Evolutionary conservation across 2,888 invertebrate genomes (phyloP), one percentile per base, ranked within the genome.

Genomic region (Eristalis tenax): DNA sequence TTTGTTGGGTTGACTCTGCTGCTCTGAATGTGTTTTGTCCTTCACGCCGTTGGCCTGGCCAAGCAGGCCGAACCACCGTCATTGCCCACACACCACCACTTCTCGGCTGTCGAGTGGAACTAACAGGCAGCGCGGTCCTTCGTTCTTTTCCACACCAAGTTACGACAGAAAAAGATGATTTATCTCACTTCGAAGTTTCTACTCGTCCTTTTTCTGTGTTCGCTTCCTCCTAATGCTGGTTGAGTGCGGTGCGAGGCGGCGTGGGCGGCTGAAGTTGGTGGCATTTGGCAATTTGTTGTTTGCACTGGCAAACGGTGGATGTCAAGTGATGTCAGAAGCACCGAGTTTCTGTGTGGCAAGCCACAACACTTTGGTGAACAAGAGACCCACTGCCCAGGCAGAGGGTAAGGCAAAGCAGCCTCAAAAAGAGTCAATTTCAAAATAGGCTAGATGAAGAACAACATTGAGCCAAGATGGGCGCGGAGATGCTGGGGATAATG

Each of bases 311-410:
- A 82, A 70, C 74, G 78, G 50, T 70, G 69, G 73, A 77, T 74
- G 82, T 85, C 85, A 65, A 82, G 82, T 57, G 83, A 75, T 79
- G 86, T 83, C 86, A 83, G 26, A 86, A 66, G 43, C 75, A 83
- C 69, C 64, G 40, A 77, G 64, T 61, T 43, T 70, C 50, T 50
- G 38, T 77, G 74, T 74, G 82, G 50, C 38, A 38, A 50, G 23
- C 61, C 63, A 68, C 61, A 64, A 65, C 57, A 64, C 56, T 56
- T 79, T 65, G 69, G n/a, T 8, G 59, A 28, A 13, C n/a, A 32
- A 57, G 13, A 38, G 40, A 3, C 1, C n/a, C 28, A 66, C 22
- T 56, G 38, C 13, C 69, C 32, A 10, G n/a, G 4, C 43, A 75
- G 38, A 26, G 28, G 28, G 28, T 4, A 28, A 28, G 22, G 22